Conservation (phyloP, 2,888 invertebrate genomes). For the Caenorhabditis zanzibari region DNA sequence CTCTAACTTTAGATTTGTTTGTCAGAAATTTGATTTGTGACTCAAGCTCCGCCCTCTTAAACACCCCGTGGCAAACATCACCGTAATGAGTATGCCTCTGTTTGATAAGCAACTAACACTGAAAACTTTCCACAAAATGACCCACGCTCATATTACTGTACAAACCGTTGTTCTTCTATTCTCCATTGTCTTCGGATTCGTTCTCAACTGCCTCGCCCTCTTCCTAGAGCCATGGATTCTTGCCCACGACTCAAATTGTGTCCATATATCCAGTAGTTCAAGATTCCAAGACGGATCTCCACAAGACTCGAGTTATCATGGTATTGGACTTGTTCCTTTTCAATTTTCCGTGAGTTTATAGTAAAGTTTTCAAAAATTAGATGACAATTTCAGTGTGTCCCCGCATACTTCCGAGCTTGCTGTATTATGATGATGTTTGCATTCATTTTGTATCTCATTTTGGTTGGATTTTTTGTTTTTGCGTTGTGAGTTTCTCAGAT, state of each 20-base stretch:
- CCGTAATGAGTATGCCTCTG: no score
- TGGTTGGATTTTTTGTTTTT: slow-evolving; percentile 1
- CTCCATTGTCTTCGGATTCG: neutral
- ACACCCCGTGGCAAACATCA: no score
- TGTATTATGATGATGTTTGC: neutral
- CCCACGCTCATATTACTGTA: neutral
- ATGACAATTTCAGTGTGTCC: neutral
- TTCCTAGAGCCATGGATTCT: neutral
- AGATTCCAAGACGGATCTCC: no score
- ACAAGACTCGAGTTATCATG: no score
- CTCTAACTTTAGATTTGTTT: no score
- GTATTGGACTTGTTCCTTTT: neutral
- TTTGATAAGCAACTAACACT: no score
- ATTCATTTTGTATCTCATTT: neutral
- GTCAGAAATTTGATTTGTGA: no score
- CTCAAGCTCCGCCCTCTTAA: no score
- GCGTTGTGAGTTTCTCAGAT: neutral
- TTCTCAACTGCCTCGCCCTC: neutral
- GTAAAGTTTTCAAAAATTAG: no score
- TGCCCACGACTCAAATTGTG: no score
- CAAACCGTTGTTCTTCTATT: neutral
- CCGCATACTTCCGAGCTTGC: neutral
- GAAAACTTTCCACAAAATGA: no score
- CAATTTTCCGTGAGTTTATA: neutral
- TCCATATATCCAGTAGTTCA: no score